Evolutionary conservation across 2,113 vertebrate species (phyloP).

Genomic region (Mobula hypostoma): DNA sequence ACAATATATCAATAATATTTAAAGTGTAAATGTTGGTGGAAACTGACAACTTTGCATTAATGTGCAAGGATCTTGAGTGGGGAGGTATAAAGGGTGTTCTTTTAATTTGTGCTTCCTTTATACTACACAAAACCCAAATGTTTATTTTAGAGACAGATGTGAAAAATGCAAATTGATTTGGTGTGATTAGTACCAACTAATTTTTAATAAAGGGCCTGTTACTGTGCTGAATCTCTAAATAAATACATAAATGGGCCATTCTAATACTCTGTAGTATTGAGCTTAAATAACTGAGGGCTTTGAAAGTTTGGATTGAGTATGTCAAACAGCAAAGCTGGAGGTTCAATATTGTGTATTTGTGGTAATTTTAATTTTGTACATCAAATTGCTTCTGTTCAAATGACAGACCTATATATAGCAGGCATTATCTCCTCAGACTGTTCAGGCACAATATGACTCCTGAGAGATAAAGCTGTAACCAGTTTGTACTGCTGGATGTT

Average conservation of each 20-base stretch:
- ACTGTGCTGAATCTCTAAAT: too few relatives aligned
- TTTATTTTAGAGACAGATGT: neutral
- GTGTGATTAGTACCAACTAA: neutral
- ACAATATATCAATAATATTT: neutral
- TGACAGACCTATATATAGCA: neutral
- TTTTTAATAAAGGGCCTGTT: too few relatives aligned
- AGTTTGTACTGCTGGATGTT: neutral
- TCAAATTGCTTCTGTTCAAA: neutral
- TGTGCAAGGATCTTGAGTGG: neutral
- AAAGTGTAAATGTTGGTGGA: neutral
- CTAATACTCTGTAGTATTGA: neutral
- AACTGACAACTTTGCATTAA: neutral
- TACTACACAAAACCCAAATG: neutral
- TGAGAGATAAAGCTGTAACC: neutral
- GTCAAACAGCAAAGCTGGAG: neutral
- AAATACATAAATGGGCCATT: too few relatives aligned
- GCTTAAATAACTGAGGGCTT: neutral
- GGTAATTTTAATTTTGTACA: neutral
- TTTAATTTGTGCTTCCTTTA: neutral
- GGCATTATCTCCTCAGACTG: neutral
- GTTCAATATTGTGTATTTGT: neutral
- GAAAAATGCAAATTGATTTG: too few relatives aligned
- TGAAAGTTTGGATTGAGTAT: neutral
- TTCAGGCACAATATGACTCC: neutral
- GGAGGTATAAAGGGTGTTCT: neutral